Evolutionary conservation across 2,113 vertebrate species (phyloP), one percentile per base, ranked within the genome.

Genomic region (Fregata magnificens): DNA sequence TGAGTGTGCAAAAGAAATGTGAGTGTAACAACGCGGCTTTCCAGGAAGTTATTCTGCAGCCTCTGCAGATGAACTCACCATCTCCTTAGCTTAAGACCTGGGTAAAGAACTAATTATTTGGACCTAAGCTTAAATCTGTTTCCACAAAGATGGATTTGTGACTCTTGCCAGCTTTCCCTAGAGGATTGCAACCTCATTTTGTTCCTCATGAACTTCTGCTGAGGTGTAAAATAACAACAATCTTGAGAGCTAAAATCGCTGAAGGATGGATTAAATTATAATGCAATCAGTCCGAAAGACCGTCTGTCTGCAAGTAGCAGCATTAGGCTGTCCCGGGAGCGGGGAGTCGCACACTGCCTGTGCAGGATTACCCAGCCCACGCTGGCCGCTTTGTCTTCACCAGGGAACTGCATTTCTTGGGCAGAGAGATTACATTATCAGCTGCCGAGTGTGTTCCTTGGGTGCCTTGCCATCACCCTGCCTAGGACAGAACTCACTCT

Each of bases 201-300:
- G 82, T 97, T 95, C 87, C 78, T 86, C 7, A 24, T 86, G 96
- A 96, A 94, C 96, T 94, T 97, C 95, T 94, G 95, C 92, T 94
- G 96, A 96, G 95, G 92, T 97, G 95, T 96, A 97, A 96, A 96
- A 95, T 90, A 97, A 94, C 96, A 91, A 87, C 84, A 82, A 83
- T 93, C 74, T 73, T 2, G 66, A 96, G 90, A 90, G 71, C 82
- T 95, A 24, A 87, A 97, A 77, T 90, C 4, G 14, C 95, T 96
- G 96, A 94, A 95, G 96, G 92, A 95, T 88, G 92, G 96, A 95
- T 96, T 95, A 95, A 94, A 94, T 96, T 92, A 80, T 86, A 96
- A 94, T 81, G 90, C 92, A 88, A 78, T 90, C 78, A 76, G 67
- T 58, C 93, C 20, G 2, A 61, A 65, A 86, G 93, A 62, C 86